A percentile compares a stretch with the other conserved stretches of the same genome.
These are phyloP conservation scores for Tamias sibiricus DNA, from an alignment of 2,113 vertebrate species.

Conservation along the genomic window DNA sequence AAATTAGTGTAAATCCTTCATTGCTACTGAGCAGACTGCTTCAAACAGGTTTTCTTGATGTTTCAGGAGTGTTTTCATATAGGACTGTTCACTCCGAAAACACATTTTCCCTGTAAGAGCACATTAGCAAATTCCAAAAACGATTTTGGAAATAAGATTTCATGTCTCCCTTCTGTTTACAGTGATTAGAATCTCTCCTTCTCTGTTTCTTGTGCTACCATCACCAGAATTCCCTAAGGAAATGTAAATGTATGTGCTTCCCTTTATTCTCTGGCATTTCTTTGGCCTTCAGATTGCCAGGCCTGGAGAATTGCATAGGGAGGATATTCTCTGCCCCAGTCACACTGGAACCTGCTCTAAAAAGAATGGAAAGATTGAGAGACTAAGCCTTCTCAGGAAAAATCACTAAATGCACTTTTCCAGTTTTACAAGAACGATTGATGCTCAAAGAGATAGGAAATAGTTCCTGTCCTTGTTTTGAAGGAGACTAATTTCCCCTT, in stretches of 20 bases:
- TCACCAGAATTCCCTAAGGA: not conserved
- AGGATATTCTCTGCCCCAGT: not conserved
- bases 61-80: not conserved
- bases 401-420: not conserved
- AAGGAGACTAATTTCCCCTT: slow-evolving; percentile 25
- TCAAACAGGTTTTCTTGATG: not conserved
- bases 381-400: not conserved
- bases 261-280: not conserved
- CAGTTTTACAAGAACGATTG: not conserved
- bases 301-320: not conserved
- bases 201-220: not conserved
- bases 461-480: slow-evolving; percentile 19
- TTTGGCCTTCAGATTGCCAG: not conserved
- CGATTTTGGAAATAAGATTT: not conserved
- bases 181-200: slow-evolving; percentile 30
- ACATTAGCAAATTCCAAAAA: not conserved
- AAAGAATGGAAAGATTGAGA: not conserved
- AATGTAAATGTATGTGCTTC: not conserved
- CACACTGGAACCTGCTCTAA: not conserved
- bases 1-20: not conserved
- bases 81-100: not conserved
- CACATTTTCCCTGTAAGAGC: not conserved
- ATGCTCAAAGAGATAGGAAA: not conserved
- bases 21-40: not conserved
- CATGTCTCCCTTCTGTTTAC: slow-evolving; percentile 1